These are phyloP conservation scores for Polymixis lichenea DNA, from an alignment of 2,888 invertebrate species.

Conservation along the genomic window DNA sequence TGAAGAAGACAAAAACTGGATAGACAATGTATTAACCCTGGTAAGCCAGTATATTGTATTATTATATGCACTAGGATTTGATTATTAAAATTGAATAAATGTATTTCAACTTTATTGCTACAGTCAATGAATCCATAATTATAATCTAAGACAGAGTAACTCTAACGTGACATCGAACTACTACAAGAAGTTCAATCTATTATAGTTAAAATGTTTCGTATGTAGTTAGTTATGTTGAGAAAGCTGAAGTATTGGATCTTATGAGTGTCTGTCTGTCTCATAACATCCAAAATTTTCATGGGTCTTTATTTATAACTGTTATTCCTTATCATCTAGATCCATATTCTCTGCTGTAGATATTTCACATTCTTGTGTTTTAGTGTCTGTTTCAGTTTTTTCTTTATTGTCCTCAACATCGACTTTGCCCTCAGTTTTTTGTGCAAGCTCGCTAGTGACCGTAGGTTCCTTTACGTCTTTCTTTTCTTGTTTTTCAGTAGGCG, in stretches of 20 bases:
- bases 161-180: conserved; percentile 17
- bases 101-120: conserved; percentile 16
- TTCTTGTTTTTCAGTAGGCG: conserved; percentile 63
- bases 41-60: conserved; percentile 7
- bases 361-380: conserved; percentile 69
- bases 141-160: conserved; percentile 15
- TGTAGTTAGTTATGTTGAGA: neutral
- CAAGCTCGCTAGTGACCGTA: conserved; percentile 43
- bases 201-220: conserved; percentile 10
- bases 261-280: neutral
- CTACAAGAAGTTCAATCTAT: conserved; percentile 9
- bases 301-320: conserved; percentile 40
- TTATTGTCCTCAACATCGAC: conserved; percentile 28
- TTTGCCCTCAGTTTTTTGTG: conserved; percentile 29
- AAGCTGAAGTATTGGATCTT: neutral
- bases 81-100: conserved; percentile 3
- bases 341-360: conserved; percentile 76
- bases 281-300: neutral
- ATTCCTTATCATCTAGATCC: conserved; percentile 82
- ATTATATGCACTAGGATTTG: neutral
- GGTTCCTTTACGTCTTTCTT: conserved; percentile 48
- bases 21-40: neutral
- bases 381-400: conserved; percentile 39
- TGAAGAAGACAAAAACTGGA: neutral
- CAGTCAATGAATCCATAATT: conserved; percentile 22